Evolutionary conservation across 2,888 invertebrate species (phyloP).

Genomic region (Rotaria magnacalcarata): DNA sequence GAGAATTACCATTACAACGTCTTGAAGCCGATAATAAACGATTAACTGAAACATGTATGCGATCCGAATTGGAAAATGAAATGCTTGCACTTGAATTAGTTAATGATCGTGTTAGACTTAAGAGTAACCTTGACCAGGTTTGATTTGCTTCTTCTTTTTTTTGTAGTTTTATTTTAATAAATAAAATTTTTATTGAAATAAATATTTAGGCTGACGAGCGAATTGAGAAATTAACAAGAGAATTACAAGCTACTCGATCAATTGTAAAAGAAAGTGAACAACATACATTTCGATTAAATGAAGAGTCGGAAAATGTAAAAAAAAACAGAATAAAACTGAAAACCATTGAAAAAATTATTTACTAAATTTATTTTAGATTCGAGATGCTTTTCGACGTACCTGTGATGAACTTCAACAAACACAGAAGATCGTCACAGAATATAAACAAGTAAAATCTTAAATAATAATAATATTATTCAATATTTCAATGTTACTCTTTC

Average conservation of each 20-base stretch:
- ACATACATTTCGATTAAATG: slow-evolving; percentile 68
- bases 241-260: slow-evolving; percentile 58
- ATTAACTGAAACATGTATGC: slow-evolving; percentile 62
- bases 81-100: slow-evolving; percentile 65
- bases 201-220: slow-evolving; percentile 59
- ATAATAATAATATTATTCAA: no score
- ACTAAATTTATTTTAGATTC: background rate
- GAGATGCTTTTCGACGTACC: slow-evolving; percentile 34
- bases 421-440: slow-evolving; percentile 66
- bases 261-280: slow-evolving; percentile 70
- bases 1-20: slow-evolving; percentile 52
- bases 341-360: background rate
- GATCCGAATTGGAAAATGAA: slow-evolving; percentile 65
- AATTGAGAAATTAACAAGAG: slow-evolving; percentile 58
- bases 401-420: slow-evolving; percentile 36
- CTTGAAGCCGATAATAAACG: slow-evolving; percentile 61
- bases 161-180: background rate
- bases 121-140: slow-evolving; percentile 61
- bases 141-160: background rate
- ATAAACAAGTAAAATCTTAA: slow-evolving; percentile 68
- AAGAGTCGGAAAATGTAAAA: slow-evolving; percentile 62
- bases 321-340: background rate
- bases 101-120: slow-evolving; percentile 63
- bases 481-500: background rate
- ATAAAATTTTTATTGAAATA: background rate